A percentile compares a stretch with the other conserved stretches of the same genome.
These are phyloP conservation scores for Chesias legatella DNA, from an alignment of 2,888 invertebrate genomes.

Conservation along the genomic window DNA sequence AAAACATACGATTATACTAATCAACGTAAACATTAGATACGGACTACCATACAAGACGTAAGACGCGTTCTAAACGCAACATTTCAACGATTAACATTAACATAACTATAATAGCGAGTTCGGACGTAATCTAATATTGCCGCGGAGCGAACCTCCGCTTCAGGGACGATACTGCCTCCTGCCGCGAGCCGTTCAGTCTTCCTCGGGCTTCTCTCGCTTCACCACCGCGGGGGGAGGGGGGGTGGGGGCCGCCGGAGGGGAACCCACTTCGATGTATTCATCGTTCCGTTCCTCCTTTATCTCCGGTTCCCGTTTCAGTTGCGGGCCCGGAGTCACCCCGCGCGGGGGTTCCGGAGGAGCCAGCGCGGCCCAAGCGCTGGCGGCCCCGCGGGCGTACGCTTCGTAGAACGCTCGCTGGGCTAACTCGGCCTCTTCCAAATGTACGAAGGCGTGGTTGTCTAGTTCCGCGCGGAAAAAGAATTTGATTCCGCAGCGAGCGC, in stretches of 20 bases:
- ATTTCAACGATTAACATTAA: constrained; percentile 58
- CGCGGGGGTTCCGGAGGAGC: constrained; percentile 52
- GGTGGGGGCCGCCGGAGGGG: constrained; percentile 52
- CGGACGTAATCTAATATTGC: constrained; percentile 80
- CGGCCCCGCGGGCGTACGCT: constrained; percentile 70
- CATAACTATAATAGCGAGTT: constrained; percentile 52
- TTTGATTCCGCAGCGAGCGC: constrained; percentile 88
- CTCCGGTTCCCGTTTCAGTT: constrained; percentile 62
- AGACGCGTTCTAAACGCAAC: constrained; percentile 77
- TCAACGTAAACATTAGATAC: constrained; percentile 59
- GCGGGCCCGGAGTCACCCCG: constrained; percentile 34
- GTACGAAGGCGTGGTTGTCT: constrained; percentile 89
- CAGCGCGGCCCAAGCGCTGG: constrained; percentile 67
- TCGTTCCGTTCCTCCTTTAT: constrained; percentile 73
- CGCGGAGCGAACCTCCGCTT: constrained; percentile 59
- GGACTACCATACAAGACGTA: constrained; percentile 50
- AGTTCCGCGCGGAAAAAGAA: constrained; percentile 96
- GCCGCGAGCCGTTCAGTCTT: constrained; percentile 48
- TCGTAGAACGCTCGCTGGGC: constrained; percentile 73
- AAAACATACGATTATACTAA: constrained; percentile 69
- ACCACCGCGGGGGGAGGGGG: constrained; percentile 47
- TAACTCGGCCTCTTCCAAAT: constrained; percentile 76
- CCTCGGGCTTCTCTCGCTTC: constrained; percentile 68
- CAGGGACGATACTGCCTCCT: constrained; percentile 61
- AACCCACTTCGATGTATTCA: constrained; percentile 74